Conservation (phyloP, 2,797 vertebrate species). For the Hylomyscus alleni region DNA sequence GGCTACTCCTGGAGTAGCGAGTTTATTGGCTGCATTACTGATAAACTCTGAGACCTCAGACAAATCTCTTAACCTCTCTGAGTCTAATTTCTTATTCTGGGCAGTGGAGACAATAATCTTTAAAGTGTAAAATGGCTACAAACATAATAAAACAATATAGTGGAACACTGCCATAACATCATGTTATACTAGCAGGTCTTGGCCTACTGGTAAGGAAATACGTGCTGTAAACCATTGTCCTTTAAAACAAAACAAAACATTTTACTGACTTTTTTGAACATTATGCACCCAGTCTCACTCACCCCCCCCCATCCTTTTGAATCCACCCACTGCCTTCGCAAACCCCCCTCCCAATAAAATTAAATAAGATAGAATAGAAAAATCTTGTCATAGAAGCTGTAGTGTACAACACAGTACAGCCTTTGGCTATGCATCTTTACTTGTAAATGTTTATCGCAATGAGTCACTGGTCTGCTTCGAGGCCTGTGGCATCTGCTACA, state of each 20-base stretch:
- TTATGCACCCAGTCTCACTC: neutral
- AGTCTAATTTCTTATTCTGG: neutral
- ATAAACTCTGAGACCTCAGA: neutral
- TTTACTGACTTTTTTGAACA: neutral
- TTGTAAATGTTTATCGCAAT: neutral
- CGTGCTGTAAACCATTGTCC: neutral
- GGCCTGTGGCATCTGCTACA: neutral
- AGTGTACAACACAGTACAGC: neutral
- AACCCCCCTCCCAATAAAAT: neutral
- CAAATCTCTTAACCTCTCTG: slow-evolving; percentile 30
- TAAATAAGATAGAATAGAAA: neutral
- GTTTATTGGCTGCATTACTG: neutral
- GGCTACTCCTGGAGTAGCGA: too few species aligned
- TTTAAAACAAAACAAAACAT: neutral
- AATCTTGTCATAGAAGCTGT: neutral
- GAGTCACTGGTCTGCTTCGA: neutral
- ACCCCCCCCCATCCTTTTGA: neutral
- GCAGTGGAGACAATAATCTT: neutral
- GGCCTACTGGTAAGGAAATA: neutral
- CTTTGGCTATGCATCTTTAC: neutral
- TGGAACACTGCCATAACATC: neutral
- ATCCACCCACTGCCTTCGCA: neutral
- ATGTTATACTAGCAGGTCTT: neutral
- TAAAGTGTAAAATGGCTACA: neutral
- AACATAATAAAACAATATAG: slow-evolving; percentile 10